These are phyloP conservation scores for Microdon myrmicae DNA, from an alignment of 2,888 invertebrate genomes.

Conservation along the genomic window DNA sequence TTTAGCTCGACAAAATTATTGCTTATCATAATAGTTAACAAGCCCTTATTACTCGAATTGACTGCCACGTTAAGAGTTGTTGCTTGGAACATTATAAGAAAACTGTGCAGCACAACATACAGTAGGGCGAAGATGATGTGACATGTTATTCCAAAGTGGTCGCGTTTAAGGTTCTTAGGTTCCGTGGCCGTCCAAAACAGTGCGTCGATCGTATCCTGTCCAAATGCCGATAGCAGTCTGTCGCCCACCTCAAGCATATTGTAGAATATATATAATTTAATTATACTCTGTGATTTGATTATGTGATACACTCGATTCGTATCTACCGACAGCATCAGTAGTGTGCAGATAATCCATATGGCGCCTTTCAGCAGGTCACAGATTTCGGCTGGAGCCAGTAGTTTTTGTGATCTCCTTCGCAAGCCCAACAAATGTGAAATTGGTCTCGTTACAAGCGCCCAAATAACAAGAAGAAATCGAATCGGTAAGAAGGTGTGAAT, in stretches of 20 bases:
- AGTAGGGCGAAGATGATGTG: slow-evolving; percentile 91
- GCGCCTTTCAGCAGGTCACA: slow-evolving; percentile 96
- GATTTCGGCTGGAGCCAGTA: slow-evolving; percentile 88
- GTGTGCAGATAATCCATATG: slow-evolving; percentile 83
- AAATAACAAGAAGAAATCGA: slow-evolving; percentile 86
- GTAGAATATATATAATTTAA: slow-evolving; percentile 99
- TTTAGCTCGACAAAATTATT: slow-evolving; percentile 99
- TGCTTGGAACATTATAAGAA: slow-evolving; percentile 92
- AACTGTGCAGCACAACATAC: slow-evolving; percentile 91
- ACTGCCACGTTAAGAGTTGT: slow-evolving; percentile 99
- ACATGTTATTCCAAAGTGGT: slow-evolving; percentile 87
- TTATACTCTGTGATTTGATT: slow-evolving; percentile 96
- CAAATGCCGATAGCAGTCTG: slow-evolving; percentile 93
- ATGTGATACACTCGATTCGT: slow-evolving; percentile 98
- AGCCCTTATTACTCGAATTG: slow-evolving; percentile 97
- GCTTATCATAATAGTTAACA: slow-evolving; percentile 99
- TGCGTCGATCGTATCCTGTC: slow-evolving; percentile 98
- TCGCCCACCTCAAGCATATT: slow-evolving; percentile 99
- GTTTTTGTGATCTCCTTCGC: slow-evolving; percentile 68
- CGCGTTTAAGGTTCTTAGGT: slow-evolving; percentile 81
- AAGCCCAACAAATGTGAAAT: slow-evolving; percentile 80
- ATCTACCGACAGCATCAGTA: slow-evolving; percentile 88
- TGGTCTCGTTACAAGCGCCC: slow-evolving; percentile 80
- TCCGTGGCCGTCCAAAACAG: slow-evolving; percentile 99
- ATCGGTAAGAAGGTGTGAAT: slow-evolving; percentile 97